phyloP scores from a whole-genome alignment of 2,888 invertebrate species.

The Pyrgus malvae region DNA sequence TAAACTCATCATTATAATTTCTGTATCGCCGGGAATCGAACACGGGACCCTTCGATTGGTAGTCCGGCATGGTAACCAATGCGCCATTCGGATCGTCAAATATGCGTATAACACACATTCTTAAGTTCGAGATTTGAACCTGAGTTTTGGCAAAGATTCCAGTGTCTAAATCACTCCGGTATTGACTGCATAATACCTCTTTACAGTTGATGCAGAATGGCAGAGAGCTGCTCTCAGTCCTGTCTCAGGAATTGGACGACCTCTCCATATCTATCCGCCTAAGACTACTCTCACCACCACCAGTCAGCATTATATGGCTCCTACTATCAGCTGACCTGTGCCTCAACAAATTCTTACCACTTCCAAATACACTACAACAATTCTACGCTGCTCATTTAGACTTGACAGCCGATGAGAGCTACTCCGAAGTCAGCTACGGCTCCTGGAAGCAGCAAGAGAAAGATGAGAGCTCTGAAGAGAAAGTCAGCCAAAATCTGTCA shows the following conservation, averaged over 20 bases:
- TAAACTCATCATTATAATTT: no score
- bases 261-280: constrained; percentile 67
- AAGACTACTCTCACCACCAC: constrained; percentile 60
- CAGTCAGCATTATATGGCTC: constrained; percentile 68
- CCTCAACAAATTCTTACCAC: constrained; percentile 70
- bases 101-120: no score
- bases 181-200: not conserved
- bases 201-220: constrained; percentile 76
- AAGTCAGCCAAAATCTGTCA: constrained; percentile 56
- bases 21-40: no score
- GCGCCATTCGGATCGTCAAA: no score
- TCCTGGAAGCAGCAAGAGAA: constrained; percentile 73
- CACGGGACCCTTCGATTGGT: no score
- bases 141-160: no score
- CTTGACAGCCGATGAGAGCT: constrained; percentile 60
- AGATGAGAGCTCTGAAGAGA: constrained; percentile 48
- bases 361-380: constrained; percentile 69
- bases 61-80: no score
- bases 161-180: not conserved
- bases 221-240: constrained; percentile 61
- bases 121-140: no score
- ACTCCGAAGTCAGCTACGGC: constrained; percentile 69
- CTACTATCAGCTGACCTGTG: constrained; percentile 68
- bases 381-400: constrained; percentile 73
- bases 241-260: constrained; percentile 66